phyloP scores from a whole-genome alignment of 2,113 vertebrate species.

The Sclerurus mexicanus region DNA sequence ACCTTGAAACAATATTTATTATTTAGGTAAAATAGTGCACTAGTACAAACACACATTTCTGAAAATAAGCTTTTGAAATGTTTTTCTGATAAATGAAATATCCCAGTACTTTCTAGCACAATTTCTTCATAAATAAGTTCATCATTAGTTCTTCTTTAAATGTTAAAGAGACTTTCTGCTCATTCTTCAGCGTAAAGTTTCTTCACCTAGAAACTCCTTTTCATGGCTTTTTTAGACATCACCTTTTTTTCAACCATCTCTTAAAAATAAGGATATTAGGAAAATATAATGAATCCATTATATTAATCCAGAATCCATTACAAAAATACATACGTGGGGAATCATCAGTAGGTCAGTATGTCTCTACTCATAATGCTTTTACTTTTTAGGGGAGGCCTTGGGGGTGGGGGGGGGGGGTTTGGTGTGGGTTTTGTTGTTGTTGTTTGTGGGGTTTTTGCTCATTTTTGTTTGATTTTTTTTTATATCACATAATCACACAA shows the following conservation, averaged over 20 bases:
- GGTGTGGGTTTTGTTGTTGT: too few relatives aligned
- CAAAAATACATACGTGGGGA: rapidly evolving
- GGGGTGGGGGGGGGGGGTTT: too few relatives aligned
- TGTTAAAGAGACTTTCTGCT: not conserved
- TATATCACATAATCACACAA: not conserved
- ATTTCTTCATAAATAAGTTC: not conserved
- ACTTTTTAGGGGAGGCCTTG: too few relatives aligned
- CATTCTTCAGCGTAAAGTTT: not conserved
- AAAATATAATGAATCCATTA: not conserved
- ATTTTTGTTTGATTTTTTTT: not conserved
- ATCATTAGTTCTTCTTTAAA: not conserved
- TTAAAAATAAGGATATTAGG: not conserved
- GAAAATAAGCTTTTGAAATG: not conserved
- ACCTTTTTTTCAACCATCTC: not conserved
- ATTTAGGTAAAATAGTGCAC: not conserved
- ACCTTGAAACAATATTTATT: not conserved
- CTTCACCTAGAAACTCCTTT: not conserved
- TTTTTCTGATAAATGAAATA: not conserved
- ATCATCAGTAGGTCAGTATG: not conserved
- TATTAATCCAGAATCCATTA: not conserved
- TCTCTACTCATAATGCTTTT: not conserved
- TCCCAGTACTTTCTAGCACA: not conserved
- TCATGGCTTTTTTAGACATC: not conserved
- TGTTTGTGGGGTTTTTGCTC: not conserved
- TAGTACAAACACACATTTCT: not conserved